Base-by-base conservation (phyloP, 2,888 invertebrate species). In the Tridacna gigas region DNA sequence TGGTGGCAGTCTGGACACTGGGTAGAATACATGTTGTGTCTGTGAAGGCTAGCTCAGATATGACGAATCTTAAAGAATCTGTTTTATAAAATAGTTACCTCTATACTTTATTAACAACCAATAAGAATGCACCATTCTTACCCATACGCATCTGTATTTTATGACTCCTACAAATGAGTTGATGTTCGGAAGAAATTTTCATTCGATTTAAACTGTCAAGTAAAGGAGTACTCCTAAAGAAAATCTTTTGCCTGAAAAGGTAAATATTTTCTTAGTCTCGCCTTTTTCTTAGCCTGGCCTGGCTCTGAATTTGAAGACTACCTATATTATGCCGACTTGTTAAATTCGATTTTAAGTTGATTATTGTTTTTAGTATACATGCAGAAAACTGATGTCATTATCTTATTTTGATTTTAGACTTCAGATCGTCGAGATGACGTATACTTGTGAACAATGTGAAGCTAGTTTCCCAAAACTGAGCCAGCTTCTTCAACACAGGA, bases 21-120 rank as follows among this genome's bases (percentile, higher is more conserved):
- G 2, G 37, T 37, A 37, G 66, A 7, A 66, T 3, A 66, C 71
- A 78, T 78, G 71, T 78, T 78, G 71, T 78, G 51, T 48, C 48
- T 79, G 63, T 26, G 73, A 18, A n/a, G 63, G 51, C n/a, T 22
- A 20, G 18, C 47, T 3, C 3, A 13, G 20, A 47, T 47, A 45
- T 71, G 48, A 47, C n/a, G n/a, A 20, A 3, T 11, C 12, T 18
- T 28, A 13, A 1, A 63, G 22, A 13, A n/a, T 13, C 22, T 63
- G 12, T 37, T 48, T 47, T 20, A 71, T 28, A 1, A 71, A 13
- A 48, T n/a, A 71, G 20, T n/a, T 13, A 15, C 13, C 3, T 47
- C 22, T 74, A 13, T 26, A 15, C 51, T 22, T 25, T 13, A n/a
- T 25, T 56, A 56, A 28, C 51, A 74, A 56, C 56, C 25, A 47